These are phyloP conservation scores for Salarias fasciatus DNA, from an alignment of 2,797 vertebrate genomes.

Conservation along the genomic window DNA sequence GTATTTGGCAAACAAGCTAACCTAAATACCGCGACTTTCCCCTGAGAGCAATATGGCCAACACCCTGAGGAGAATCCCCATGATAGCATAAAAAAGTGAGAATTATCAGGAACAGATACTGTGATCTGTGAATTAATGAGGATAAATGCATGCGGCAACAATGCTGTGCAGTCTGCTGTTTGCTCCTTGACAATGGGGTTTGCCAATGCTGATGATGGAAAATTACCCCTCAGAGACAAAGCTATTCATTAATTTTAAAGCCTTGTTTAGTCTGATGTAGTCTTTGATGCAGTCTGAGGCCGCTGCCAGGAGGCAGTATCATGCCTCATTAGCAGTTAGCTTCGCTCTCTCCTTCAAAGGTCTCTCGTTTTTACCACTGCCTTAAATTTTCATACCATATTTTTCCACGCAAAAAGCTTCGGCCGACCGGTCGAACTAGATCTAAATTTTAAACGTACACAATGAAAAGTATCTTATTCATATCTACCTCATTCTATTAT, in stretches of 20 bases:
- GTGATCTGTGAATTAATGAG: slow-evolving; percentile 81
- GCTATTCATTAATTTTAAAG: slow-evolving; percentile 86
- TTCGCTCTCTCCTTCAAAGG: slow-evolving; percentile 71
- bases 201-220: slow-evolving; percentile 82
- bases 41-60: slow-evolving; percentile 65
- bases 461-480: slow-evolving; percentile 11
- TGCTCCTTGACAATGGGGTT: slow-evolving; percentile 74
- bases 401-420: too few species aligned
- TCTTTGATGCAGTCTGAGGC: slow-evolving; percentile 81
- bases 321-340: slow-evolving; percentile 82
- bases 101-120: slow-evolving; percentile 71
- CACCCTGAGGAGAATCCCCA: slow-evolving; percentile 57
- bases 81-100: slow-evolving; percentile 54
- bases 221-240: slow-evolving; percentile 83
- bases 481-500: slow-evolving; percentile 10
- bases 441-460: slow-evolving; percentile 54
- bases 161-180: slow-evolving; percentile 58
- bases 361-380: slow-evolving; percentile 61
- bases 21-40: slow-evolving; percentile 68
- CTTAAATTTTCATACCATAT: slow-evolving; percentile 22
- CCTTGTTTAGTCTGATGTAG: slow-evolving; percentile 86
- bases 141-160: slow-evolving; percentile 72
- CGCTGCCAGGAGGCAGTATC: slow-evolving; percentile 78
- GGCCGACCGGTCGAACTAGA: slow-evolving; percentile 26
- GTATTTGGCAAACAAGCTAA: slow-evolving; percentile 70